phyloP scores from a whole-genome alignment of 2,113 vertebrate genomes.

The Rousettus leschenaultii region DNA sequence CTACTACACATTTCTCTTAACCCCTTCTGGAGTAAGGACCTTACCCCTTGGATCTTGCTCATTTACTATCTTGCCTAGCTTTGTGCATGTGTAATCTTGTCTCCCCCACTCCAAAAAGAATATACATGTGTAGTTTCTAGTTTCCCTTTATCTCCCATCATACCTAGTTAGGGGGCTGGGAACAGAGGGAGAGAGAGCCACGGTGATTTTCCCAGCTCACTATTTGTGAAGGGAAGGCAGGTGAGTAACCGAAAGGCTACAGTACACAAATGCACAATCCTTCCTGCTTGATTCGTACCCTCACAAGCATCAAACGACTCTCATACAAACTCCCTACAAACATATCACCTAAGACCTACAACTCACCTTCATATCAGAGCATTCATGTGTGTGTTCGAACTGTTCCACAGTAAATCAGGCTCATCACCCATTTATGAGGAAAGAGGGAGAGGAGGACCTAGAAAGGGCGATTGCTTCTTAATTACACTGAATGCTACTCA shows the following conservation, averaged over 20 bases:
- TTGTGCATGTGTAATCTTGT: background rate
- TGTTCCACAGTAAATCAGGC: background rate
- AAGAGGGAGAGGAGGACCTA: background rate
- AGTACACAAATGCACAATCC: background rate
- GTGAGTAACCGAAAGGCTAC: background rate
- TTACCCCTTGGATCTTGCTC: background rate
- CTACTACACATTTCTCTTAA: background rate
- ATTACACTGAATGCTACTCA: background rate
- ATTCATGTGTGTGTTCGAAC: background rate
- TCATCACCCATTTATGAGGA: background rate
- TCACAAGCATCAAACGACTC: background rate
- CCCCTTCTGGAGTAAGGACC: background rate
- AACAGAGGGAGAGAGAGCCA: background rate
- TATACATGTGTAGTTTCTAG: background rate
- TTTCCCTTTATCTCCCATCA: background rate
- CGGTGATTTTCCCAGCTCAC: background rate
- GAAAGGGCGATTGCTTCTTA: background rate
- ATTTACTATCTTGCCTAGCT: background rate
- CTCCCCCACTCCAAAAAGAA: background rate
- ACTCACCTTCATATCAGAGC: background rate
- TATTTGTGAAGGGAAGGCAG: background rate
- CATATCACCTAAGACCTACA: background rate
- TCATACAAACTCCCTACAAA: background rate
- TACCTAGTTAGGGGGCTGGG: background rate
- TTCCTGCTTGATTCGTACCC: background rate